Evolutionary conservation across 2,797 vertebrate genomes (phyloP), one percentile per base, ranked within the genome.

Genomic region (Brotula barbata): DNA sequence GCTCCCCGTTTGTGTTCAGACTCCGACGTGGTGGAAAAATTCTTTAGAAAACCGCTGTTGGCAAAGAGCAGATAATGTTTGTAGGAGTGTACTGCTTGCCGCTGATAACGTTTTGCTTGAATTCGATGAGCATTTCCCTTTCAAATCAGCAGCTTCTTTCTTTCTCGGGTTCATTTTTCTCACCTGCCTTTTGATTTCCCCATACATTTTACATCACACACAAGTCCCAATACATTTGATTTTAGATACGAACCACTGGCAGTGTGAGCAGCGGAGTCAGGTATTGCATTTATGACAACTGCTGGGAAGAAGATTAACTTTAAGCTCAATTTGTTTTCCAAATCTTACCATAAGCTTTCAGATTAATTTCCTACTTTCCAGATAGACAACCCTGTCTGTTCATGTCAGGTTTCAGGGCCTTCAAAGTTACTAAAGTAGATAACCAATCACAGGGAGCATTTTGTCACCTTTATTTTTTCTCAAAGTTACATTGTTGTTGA

Each of bases 11-110:
- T 81, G 71, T 73, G 78, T 68, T 81, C 51, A 74, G 71, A 61
- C 66, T 53, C 54, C 13, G 58, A 72, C 49, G 53, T 11, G 15
- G 19, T 61, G 71, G 66, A 58, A 43, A 45, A 72, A 71, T 60
- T 55, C 49, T 31, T 78, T 44, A 67, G 61, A 68, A 66, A 70
- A 42, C 58, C 59, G 64, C 74, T 51, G 62, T 68, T 57, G 76
- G 70, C 61, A 64, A 63, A 74, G 43, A 64, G 75, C 44, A 86
- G 83, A 87, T 82, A 84, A 77, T 63, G 62, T 76, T 77, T 68
- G 54, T 57, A 60, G 42, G 50, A 73, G 67, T 69, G 64, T 44
- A 36, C 79, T 80, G 84, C 64, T 53, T 51, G 57, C n/a, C 5
- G 39, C 75, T 69, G 80, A 83, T 85, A 73, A 78, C 61, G 75